Base-by-base conservation (phyloP, 2,888 invertebrate genomes). In the Zhengitettix transpicula region DNA sequence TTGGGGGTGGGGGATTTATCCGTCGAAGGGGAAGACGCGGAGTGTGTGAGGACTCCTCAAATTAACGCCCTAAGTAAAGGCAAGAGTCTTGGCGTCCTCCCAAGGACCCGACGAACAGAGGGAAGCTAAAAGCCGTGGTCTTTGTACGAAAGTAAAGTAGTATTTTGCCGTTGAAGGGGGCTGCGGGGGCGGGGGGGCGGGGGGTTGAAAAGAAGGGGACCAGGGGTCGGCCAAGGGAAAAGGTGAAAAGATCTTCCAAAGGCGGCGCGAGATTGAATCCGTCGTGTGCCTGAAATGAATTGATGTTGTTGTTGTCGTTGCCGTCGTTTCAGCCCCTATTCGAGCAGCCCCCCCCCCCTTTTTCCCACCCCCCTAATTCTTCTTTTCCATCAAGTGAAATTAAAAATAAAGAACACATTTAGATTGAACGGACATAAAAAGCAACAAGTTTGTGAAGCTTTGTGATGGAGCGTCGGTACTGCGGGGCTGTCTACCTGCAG, bases 11-110 rank as follows among this genome's bases (percentile, higher is more conserved):
- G 12, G 44, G 44, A 12, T 42, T 42, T 10, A 12, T 12, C 10
- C 10, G 12, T 12, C 44, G 44, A 11, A 42, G 12, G 9, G 47
- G 14, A 47, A n/a, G 14, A 12, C 8, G 44, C 12, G 47, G 47
- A 47, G 14, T 47, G 47, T 14, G 12, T 47, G 47, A 2, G 14
- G 12, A 5, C 47, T n/a, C 47, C 59, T 42, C 59, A 59, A 59
- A 59, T 59, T 59, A 59, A 59, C 59, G 59, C 59, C 56, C 55
- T 59, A 44, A 59, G 41, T 47, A 56, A 56, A 55, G 55, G 28
- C 12, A 51, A 52, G 51, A 55, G 56, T 40, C 52, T 57, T 62
- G 62, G 62, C 62, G 47, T 53, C 44, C 60, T 56, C 52, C 62
- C 62, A 62, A 57, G 55, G 44, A 54, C 41, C 59, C 59, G 51